These are phyloP conservation scores for Aurelia sp. DNA, from an alignment of 30 jellyfish, hydroid and myxozoan genomes.

Conservation along the genomic window DNA sequence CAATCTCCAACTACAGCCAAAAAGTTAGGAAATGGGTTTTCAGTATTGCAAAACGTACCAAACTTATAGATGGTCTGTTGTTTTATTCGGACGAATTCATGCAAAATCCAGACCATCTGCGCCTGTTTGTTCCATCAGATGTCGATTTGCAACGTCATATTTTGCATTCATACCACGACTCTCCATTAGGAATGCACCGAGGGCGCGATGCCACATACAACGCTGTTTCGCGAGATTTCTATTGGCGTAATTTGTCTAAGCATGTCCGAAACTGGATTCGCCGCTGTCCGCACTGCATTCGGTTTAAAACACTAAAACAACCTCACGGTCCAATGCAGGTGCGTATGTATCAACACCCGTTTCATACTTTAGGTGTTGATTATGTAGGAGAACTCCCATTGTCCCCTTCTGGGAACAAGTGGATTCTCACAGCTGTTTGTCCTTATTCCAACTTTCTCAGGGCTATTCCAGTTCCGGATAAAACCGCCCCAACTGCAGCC, in stretches of 20 bases:
- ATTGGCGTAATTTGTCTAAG: slow-evolving; percentile 18
- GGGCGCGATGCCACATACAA: slow-evolving; percentile 50
- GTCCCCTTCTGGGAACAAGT: background rate
- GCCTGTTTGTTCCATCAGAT: slow-evolving; percentile 43
- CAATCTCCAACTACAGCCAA: background rate
- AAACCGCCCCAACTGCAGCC: slow-evolving; percentile 1
- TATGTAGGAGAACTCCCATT: slow-evolving; percentile 52
- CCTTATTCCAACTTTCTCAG: too few relatives aligned
- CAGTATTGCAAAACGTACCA: slow-evolving; percentile 29
- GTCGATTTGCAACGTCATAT: slow-evolving; percentile 6
- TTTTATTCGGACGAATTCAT: slow-evolving; percentile 49
- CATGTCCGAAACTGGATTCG: slow-evolving; percentile 37
- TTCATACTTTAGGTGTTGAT: slow-evolving; percentile 42
- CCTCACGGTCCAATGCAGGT: slow-evolving; percentile 59
- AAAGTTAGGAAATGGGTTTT: slow-evolving; percentile 18
- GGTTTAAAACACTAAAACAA: slow-evolving; percentile 31
- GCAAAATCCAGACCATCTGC: background rate
- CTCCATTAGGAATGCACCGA: slow-evolving; percentile 15
- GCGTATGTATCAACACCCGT: slow-evolving; percentile 45
- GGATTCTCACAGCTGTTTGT: background rate
- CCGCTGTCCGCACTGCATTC: slow-evolving; percentile 5
- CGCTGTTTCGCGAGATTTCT: slow-evolving; percentile 22
- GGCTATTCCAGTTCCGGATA: background rate
- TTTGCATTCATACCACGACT: slow-evolving; percentile 7
- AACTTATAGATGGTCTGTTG: slow-evolving; percentile 34